Conservation (phyloP, 2,888 invertebrate genomes). For the Drosophila fungiperda region DNA sequence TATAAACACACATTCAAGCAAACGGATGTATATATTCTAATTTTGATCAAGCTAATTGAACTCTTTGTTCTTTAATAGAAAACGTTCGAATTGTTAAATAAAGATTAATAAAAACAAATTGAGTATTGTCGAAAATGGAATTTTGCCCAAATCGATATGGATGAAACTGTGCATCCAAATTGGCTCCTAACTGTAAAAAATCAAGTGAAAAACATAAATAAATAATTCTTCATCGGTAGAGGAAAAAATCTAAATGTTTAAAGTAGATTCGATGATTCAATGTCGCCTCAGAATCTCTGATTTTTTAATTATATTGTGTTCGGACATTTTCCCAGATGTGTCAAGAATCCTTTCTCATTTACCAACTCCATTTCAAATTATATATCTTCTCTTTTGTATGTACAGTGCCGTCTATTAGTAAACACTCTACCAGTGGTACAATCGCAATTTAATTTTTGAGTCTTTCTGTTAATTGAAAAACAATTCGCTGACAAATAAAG, state of each 20-base stretch:
- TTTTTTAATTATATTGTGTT: not conserved
- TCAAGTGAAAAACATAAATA: not conserved
- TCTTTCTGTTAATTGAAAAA: conserved; percentile 72
- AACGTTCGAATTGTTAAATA: not conserved
- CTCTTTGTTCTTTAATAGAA: not conserved
- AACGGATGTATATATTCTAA: not conserved
- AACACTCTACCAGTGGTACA: conserved; percentile 6
- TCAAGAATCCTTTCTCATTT: not conserved
- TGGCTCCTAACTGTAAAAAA: not conserved
- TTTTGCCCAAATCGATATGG: not conserved
- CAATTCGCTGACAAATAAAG: conserved; percentile 67
- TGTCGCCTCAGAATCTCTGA: not conserved
- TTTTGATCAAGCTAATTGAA: not conserved
- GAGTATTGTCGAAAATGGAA: not conserved
- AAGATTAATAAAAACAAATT: not conserved
- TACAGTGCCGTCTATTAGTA: conserved; percentile 12
- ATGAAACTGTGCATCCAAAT: not conserved
- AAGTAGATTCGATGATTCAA: too few relatives aligned
- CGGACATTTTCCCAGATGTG: not conserved
- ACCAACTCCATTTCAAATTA: not conserved
- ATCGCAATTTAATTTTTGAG: conserved; percentile 60
- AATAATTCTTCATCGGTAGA: not conserved
- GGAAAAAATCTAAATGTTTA: not conserved
- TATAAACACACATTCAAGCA: not conserved
- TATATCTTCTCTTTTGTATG: not conserved